A percentile compares a stretch with the other conserved stretches of the same genome.
These are phyloP conservation scores for Halichoeres trimaculatus DNA, from an alignment of 2,113 vertebrate species.

Conservation along the genomic window DNA sequence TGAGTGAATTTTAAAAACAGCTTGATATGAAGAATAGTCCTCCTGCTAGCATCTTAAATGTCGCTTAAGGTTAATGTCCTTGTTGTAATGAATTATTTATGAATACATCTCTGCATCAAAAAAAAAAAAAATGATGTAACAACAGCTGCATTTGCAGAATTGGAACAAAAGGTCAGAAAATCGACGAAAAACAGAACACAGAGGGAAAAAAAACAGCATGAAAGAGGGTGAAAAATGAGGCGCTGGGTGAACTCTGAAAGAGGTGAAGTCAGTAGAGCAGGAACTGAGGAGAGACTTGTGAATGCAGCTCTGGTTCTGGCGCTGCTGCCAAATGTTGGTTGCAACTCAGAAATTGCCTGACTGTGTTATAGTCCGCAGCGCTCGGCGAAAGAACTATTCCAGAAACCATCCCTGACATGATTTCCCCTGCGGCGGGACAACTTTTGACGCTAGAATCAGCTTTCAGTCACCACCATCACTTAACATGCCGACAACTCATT, in stretches of 20 bases:
- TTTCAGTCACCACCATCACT: conserved; percentile 5
- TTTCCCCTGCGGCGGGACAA: conserved; percentile 21
- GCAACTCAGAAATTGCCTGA: conserved; percentile 31
- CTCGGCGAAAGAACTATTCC: neutral
- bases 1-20: neutral
- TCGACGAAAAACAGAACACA: neutral
- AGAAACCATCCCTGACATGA: conserved; percentile 17
- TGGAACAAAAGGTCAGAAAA: conserved; percentile 23
- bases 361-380: conserved; percentile 24
- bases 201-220: neutral
- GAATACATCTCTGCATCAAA: neutral
- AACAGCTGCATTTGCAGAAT: neutral
- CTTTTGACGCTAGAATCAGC: conserved; percentile 9
- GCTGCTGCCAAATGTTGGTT: conserved; percentile 24
- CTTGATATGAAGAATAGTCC: neutral
- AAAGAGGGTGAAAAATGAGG: conserved; percentile 12
- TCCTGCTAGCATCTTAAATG: neutral
- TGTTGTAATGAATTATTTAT: conserved; percentile 27
- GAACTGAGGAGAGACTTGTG: neutral
- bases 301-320: conserved; percentile 5
- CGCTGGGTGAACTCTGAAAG: neutral
- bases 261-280: neutral
- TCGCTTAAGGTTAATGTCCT: conserved; percentile 2
- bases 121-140: conserved; percentile 9
- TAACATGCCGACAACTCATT: conserved; percentile 21